Evolutionary conservation across 2,113 vertebrate genomes (phyloP).

Genomic region (Hypanus sabinus): DNA sequence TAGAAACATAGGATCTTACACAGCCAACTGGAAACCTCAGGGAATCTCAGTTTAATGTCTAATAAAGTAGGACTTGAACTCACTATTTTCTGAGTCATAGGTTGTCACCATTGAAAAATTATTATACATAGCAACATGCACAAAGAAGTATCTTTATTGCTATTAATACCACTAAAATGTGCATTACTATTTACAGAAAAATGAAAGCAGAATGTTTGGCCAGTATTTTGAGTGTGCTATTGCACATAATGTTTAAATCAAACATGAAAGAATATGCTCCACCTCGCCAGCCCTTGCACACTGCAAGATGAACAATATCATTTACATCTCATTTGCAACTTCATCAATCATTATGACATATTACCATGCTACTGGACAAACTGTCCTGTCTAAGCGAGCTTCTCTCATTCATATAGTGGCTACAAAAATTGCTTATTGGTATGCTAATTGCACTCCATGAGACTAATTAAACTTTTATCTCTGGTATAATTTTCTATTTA

Average conservation of each 20-base stretch:
- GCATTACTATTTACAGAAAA: background rate
- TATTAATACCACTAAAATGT: background rate
- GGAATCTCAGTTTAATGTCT: too few species aligned
- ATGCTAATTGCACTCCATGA: too few species aligned
- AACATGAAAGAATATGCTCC: background rate
- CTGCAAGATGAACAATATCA: background rate
- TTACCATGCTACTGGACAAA: background rate
- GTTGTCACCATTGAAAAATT: too few species aligned
- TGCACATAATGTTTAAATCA: background rate
- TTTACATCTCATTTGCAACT: background rate
- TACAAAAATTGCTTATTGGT: background rate
- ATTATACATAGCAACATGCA: background rate
- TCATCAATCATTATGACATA: background rate
- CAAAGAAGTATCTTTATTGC: background rate
- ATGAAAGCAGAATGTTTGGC: background rate
- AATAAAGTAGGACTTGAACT: too few species aligned
- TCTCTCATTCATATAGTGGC: background rate
- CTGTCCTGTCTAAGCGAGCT: background rate
- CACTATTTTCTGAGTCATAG: too few species aligned
- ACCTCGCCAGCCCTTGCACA: background rate
- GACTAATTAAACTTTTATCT: background rate
- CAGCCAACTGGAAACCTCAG: too few species aligned
- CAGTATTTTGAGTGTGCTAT: background rate
- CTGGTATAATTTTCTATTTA: background rate
- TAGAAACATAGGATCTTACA: too few species aligned